A percentile compares a stretch with the other conserved stretches of the same genome.
Evolutionary conservation across 2,113 vertebrate species (phyloP).

Genomic region (Pollachius pollachius): DNA sequence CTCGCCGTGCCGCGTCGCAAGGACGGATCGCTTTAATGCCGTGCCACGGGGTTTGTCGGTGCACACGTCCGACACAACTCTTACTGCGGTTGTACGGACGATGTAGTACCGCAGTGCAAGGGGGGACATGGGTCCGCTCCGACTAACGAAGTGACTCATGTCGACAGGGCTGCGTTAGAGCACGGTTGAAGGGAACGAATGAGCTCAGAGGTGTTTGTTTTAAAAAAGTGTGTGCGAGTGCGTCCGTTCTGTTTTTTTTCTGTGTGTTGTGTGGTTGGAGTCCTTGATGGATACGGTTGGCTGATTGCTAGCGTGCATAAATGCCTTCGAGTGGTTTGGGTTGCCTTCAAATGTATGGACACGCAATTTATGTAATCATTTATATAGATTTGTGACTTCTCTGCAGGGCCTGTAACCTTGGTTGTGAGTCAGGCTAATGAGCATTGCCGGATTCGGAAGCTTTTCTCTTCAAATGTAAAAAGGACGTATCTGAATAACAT

Average conservation of each 20-base stretch:
- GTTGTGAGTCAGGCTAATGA: too few species aligned
- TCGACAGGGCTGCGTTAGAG: neutral
- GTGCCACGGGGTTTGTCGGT: neutral
- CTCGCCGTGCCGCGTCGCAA: neutral
- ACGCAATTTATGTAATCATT: too few species aligned
- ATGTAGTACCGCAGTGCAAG: too few species aligned
- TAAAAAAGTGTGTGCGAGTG: neutral
- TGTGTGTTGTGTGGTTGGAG: slow-evolving; percentile 12
- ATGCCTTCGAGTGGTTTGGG: slow-evolving; percentile 21
- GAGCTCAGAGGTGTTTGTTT: neutral
- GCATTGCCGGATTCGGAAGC: too few species aligned
- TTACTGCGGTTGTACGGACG: too few species aligned
- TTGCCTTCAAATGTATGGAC: too few species aligned
- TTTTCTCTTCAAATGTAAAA: too few species aligned
- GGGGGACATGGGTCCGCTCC: neutral
- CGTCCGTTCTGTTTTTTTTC: neutral
- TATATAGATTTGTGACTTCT: too few species aligned
- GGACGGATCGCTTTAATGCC: neutral
- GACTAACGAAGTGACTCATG: too few species aligned
- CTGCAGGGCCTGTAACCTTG: too few species aligned
- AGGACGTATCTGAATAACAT: too few species aligned
- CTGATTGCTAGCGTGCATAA: slow-evolving; percentile 14
- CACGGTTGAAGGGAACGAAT: too few species aligned
- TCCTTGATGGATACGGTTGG: neutral
- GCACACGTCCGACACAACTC: neutral